These are phyloP conservation scores for Ctenomys sociabilis DNA, from an alignment of 2,113 vertebrate genomes.

Conservation along the genomic window DNA sequence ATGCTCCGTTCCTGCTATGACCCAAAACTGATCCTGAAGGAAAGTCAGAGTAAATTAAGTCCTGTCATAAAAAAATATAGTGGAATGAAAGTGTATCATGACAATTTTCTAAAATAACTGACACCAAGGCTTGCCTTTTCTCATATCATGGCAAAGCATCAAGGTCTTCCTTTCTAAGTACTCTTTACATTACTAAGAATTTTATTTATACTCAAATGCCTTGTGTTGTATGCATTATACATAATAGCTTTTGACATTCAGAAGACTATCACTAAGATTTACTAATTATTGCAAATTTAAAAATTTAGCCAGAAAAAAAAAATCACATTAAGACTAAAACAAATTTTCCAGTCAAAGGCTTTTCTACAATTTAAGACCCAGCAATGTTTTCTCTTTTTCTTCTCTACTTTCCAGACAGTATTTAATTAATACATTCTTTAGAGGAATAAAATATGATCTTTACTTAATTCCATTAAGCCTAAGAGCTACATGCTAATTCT, in stretches of 20 bases:
- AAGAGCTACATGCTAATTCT: constrained; percentile 3
- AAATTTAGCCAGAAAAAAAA: constrained; percentile 60
- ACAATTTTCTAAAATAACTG: constrained; percentile 52
- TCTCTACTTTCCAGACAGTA: constrained; percentile 31
- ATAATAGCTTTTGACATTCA: constrained; percentile 30
- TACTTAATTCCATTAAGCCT: constrained; percentile 47
- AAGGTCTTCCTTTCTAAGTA: constrained; percentile 50
- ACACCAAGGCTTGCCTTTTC: not conserved
- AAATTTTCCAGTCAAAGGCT: constrained; percentile 27
- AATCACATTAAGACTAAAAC: constrained; percentile 30
- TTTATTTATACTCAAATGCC: constrained; percentile 66
- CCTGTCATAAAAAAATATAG: constrained; percentile 72
- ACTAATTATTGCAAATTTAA: constrained; percentile 47
- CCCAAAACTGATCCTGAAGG: constrained; percentile 64
- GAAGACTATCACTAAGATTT: constrained; percentile 54
- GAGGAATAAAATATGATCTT: constrained; percentile 44
- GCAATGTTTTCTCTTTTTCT: constrained; percentile 9
- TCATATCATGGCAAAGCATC: constrained; percentile 48
- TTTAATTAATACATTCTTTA: constrained; percentile 67
- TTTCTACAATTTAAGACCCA: constrained; percentile 48
- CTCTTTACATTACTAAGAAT: constrained; percentile 10
- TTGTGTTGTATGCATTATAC: constrained; percentile 15
- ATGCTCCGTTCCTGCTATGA: constrained; percentile 61
- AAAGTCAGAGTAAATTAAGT: constrained; percentile 74
- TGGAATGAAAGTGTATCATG: constrained; percentile 48